Base-by-base conservation (phyloP, 2,888 invertebrate species). In the Volucella inflata region DNA sequence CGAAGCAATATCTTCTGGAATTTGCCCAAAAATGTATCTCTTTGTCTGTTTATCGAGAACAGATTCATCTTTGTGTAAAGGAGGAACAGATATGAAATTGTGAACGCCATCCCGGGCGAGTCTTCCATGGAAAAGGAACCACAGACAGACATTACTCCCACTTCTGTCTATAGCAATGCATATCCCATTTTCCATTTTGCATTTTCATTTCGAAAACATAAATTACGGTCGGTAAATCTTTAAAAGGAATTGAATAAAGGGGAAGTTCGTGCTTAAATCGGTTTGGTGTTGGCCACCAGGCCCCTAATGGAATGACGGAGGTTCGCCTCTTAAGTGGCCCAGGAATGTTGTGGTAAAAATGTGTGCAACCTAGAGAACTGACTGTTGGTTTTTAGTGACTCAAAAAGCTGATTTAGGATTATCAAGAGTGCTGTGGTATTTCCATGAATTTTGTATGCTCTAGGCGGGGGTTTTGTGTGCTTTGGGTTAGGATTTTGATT, bases 351-450 rank as follows among this genome's bases (percentile, higher is more conserved):
- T 30, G 30, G 30, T 30, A 30, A 30, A 6, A 30, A 38, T 42
- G 42, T 53, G 16, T 68, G 14, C 16, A 55, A 68, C 30, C 55
- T 51, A 14, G n/a, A 44, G 67, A 21, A 9, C n/a, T 62, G 16
- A n/a, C 38, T 2, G n/a, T 14, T 14, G 12, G 36, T 16, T 17
- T 38, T 17, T 14, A 30, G 10, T 51, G 40, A 40, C 17, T 51
- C 40, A n/a, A 30, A 30, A 65, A 21, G 65, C 21, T 65, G 40
- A 65, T 65, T 65, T 46, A 62, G 36, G 30, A 21, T 21, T 21
- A 17, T 17, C 44, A 14, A n/a, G 30, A 46, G 60, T 62, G 60
- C 16, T 14, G 38, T 30, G 30, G 4, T 30, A 30, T 30, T 30
- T 30, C 6, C 30, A 30, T 30, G 30, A 30, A 30, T 30, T 30